Percentiles rank a stretch among this genome's conserved stretches.
These are phyloP conservation scores for Genyomyrus donnyi DNA, from an alignment of 2,113 vertebrate species.

Conservation along the genomic window DNA sequence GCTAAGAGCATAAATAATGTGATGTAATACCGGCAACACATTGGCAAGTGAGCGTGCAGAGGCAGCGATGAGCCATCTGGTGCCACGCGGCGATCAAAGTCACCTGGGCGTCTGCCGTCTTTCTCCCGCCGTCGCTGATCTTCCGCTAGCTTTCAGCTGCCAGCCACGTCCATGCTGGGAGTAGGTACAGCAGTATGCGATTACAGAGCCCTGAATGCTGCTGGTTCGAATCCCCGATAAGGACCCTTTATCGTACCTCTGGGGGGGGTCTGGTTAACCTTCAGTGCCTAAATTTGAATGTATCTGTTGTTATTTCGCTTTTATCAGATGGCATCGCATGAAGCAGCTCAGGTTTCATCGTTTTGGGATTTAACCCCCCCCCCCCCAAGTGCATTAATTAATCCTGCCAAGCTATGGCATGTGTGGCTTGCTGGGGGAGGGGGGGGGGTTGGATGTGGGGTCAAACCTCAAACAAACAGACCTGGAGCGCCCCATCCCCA, in stretches of 20 bases:
- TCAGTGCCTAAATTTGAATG: background rate
- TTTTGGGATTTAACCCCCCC: background rate
- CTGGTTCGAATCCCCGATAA: background rate
- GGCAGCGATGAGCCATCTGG: conserved; percentile 44
- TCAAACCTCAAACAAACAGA: background rate
- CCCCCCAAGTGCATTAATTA: background rate
- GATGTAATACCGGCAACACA: conserved; percentile 22
- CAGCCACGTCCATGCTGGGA: background rate
- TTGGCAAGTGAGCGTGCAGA: conserved; percentile 14
- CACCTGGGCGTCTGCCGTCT: conserved; percentile 37
- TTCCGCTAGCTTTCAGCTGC: conserved; percentile 43
- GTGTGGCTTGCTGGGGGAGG: background rate
- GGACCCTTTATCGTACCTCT: background rate
- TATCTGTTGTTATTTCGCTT: background rate
- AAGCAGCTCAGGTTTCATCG: background rate
- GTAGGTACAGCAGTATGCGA: background rate
- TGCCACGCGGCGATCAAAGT: conserved; percentile 34
- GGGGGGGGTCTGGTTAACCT: background rate
- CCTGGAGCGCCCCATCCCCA: background rate
- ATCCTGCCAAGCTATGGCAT: background rate
- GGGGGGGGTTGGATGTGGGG: background rate
- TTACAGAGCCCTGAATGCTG: background rate
- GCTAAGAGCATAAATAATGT: conserved; percentile 22
- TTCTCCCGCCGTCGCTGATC: conserved; percentile 44
- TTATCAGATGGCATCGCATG: background rate